Base-by-base conservation (phyloP, 2,888 invertebrate species). In the Chloroclystis v-ata region DNA sequence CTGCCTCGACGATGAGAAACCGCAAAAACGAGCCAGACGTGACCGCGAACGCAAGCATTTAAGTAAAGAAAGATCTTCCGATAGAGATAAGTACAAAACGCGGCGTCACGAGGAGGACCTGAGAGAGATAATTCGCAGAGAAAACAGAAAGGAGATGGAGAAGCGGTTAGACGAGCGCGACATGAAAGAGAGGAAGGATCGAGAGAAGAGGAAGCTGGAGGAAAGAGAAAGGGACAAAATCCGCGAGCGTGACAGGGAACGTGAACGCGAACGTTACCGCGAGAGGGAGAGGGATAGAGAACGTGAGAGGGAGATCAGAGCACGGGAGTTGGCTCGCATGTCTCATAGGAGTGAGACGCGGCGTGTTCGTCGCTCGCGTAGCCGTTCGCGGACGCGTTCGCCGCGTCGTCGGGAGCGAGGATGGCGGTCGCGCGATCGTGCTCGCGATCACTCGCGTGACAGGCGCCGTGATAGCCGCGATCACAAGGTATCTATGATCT, bases 91-190 rank as follows among this genome's bases (percentile, higher is more conserved):
- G 54, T 57, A 69, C 44, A 75, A 77, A 54, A 52, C 67, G 40
- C 79, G 68, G 53, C 70, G 72, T n/a, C 67, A 73, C 9, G 79
- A 68, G 60, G 81, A 70, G 78, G 90, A 73, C 80, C 88, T 61
- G 77, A 87, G 61, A 67, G 83, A 74, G 52, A 75, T 72, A 26
- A 82, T 73, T 40, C 76, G 81, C 43, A 69, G 75, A 50, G 75
- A 84, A 61, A 74, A 78, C 59, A 73, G 63, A 54, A 73, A 70
- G 49, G 71, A 76, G 28, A 61, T 64, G 60, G 69, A 67, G 52
- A 89, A 49, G 74, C 83, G 69, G 40, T 67, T 80, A 46, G 69
- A 68, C 61, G 89, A 74, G 73, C 84, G 69, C 61, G 89, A 66
- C 65, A 82, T 69, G 60, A 84, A 61, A 76, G 90, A 54, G 28